These are phyloP conservation scores for Pogona vitticeps DNA, from an alignment of 2,113 vertebrate genomes.

Conservation along the genomic window DNA sequence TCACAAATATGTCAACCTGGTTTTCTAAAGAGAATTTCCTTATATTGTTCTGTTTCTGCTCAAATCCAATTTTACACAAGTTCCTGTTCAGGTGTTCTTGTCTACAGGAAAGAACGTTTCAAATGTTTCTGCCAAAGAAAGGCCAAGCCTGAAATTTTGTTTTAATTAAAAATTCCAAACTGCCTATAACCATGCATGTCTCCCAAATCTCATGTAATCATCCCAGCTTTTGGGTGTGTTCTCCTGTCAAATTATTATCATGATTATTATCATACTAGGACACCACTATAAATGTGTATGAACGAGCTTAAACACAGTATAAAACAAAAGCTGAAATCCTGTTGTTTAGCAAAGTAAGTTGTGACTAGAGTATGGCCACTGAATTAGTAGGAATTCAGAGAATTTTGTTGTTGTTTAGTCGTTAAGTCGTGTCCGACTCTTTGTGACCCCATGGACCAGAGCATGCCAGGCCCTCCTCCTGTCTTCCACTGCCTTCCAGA, in stretches of 20 bases:
- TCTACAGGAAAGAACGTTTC: background rate
- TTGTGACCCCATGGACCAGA: no score
- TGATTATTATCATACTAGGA: background rate
- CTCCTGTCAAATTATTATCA: background rate
- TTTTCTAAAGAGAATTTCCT: background rate
- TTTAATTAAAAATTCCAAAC: slow-evolving; percentile 16
- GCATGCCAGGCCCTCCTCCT: no score
- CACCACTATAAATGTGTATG: background rate
- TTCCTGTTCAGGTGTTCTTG: background rate
- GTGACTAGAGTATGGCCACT: no score
- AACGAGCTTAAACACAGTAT: background rate
- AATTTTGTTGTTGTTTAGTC: no score
- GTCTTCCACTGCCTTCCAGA: no score
- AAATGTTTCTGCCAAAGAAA: background rate
- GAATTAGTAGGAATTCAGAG: no score
- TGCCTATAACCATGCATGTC: background rate
- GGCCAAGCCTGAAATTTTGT: slow-evolving; percentile 1
- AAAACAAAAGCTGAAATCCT: background rate
- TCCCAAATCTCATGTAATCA: background rate
- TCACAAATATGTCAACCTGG: background rate
- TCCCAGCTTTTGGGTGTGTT: background rate
- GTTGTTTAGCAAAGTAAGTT: no score
- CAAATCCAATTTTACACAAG: background rate
- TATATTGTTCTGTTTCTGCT: background rate
- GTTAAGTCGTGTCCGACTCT: no score